Base-by-base conservation (phyloP, 2,888 invertebrate species). In the Netelia virgata region DNA sequence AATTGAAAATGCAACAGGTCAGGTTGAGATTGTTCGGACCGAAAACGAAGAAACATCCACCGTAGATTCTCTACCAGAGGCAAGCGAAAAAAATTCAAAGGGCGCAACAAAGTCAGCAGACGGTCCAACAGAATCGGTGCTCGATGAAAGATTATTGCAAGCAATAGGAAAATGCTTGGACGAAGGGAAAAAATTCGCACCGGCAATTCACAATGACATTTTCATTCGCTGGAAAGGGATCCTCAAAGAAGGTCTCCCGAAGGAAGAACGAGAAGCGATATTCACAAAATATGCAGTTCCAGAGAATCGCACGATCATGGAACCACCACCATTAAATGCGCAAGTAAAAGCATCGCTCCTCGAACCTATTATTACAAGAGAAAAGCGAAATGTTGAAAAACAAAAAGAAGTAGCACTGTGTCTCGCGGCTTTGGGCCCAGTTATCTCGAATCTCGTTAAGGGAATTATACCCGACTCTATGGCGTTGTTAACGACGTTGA, bases 271-370 rank as follows among this genome's bases (percentile, higher is more conserved):
- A 11, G 43, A 43, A 43, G 68, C 1, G 10, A 79, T 84, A 63
- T 73, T 75, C 28, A 76, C 77, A 28, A 84, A 81, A 69, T 68
- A 77, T 68, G 68, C 57, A 14, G 68, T 68, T 61, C 73, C 83
- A 5, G 72, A 83, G 47, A 86, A 86, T 73, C 83, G 82, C 53
- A n/a, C 11, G 6, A 41, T 28, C 10, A 66, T 84, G 64, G 82
- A 86, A 28, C 77, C 84, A 11, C 85, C 82, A 3, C 80, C 77
- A 64, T 63, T 87, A 11, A 86, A 86, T 55, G 0, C 66, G n/a
- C 70, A 86, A 55, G 61, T 86, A 1, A 72, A 72, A 59, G 69
- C 70, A 36, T 81, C 79, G n/a, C 47, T 82, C 10, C 68, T 69
- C 11, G 86, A 85, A 43, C 75, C 83, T 20, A 23, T 23, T 23